phyloP scores from a whole-genome alignment of 2,888 invertebrate species.

The Trichogramma dendrolimi region DNA sequence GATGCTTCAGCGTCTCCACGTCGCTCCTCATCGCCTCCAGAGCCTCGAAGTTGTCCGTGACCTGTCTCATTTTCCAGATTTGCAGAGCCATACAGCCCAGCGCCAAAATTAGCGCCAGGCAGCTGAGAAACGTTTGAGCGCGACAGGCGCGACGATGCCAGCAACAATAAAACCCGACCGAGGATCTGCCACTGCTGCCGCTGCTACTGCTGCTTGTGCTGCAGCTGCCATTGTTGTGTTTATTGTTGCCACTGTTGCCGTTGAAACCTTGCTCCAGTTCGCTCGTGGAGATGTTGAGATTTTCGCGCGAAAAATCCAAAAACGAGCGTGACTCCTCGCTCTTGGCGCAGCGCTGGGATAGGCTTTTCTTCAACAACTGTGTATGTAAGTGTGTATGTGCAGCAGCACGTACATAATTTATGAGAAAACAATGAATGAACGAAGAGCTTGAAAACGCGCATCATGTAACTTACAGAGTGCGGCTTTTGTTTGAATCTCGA shows the following conservation, averaged over 20 bases:
- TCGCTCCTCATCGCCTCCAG: slow-evolving; percentile 43
- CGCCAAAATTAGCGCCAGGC: slow-evolving; percentile 37
- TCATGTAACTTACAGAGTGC: slow-evolving; percentile 19
- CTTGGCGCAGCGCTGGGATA: no score
- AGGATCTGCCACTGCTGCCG: no score
- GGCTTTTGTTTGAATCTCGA: slow-evolving; percentile 35
- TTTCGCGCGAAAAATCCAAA: slow-evolving; percentile 45
- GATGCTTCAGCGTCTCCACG: slow-evolving; percentile 43
- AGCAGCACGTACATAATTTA: neutral
- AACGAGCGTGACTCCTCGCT: slow-evolving; percentile 43
- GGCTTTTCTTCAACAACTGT: neutral
- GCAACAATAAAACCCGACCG: slow-evolving; percentile 16
- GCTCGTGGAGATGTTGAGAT: slow-evolving; percentile 43
- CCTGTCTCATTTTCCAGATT: slow-evolving; percentile 40
- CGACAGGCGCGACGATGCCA: slow-evolving; percentile 11
- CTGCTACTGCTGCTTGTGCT: neutral
- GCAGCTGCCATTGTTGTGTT: neutral
- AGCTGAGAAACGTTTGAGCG: slow-evolving; percentile 37
- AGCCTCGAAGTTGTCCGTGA: slow-evolving; percentile 38
- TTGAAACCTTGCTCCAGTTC: slow-evolving; percentile 45
- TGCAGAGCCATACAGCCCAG: slow-evolving; percentile 41
- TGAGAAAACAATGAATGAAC: neutral
- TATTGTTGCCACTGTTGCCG: neutral
- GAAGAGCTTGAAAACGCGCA: neutral
- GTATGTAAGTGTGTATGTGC: neutral